Base-by-base conservation (phyloP, 2,797 vertebrate species). In the Danio aesculapii region DNA sequence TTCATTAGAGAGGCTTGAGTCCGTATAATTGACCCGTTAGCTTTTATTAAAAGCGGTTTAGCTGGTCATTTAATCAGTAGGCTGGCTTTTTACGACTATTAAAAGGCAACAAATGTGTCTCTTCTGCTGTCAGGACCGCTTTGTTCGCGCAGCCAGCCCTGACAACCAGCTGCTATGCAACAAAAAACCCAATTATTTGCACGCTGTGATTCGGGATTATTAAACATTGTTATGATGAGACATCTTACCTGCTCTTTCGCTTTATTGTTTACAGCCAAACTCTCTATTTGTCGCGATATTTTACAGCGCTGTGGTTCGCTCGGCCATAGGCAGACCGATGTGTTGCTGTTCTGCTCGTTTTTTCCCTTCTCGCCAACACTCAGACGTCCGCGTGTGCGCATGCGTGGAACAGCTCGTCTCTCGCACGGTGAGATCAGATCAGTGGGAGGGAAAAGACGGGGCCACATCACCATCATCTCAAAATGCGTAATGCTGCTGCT, bases 381-480 rank as follows among this genome's bases (percentile, higher is more conserved):
- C 75, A 81, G 67, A 17, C 61, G 30, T 64, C n/a, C 43, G 83
- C 83, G 77, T 44, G 61, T 86, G 86, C 88, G 83, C 79, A 19
- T 59, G 78, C 70, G 70, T 43, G 14, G 14, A 53, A 7, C 17
- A 21, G 68, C 58, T 41, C 50, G 61, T 80, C 43, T 80, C 69
- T 64, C 43, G 41, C 57, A 73, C 16, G 0, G 14, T 49, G 68
- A 71, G 47, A 71, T 71, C 57, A 70, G 47, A 79, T 70, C 13
- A 59, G 79, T 74, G 79, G 77, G 70, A 57, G 78, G 61, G 61
- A 66, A 49, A 47, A 14, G 61, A 74, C 47, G 3, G 58, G 58
- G 67, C 58, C 69, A 80, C 69, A 73, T 80, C 78, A 72, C 59
- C 77, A 66, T 80, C 59, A 17, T 63, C 57, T 72, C 59, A 39